These are phyloP conservation scores for Biston stratarius DNA, from an alignment of 2,888 invertebrate species.

Conservation along the genomic window DNA sequence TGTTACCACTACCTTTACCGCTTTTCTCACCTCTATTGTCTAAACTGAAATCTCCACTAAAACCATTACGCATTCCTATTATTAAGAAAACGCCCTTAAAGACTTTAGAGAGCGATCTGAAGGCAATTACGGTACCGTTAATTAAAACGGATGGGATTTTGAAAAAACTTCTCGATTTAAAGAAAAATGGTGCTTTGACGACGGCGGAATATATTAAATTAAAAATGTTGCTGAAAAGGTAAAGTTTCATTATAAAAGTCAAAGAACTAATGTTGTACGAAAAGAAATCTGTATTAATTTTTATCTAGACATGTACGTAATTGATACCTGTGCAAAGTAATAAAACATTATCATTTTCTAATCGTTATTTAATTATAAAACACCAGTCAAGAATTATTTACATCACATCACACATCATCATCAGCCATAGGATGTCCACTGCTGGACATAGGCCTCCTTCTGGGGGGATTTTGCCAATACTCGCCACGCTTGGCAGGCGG, in stretches of 20 bases:
- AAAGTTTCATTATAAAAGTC: neutral
- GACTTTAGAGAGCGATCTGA: constrained; percentile 53
- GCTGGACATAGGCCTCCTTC: too few relatives aligned
- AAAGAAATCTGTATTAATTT: too few relatives aligned
- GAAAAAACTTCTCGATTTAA: constrained; percentile 60
- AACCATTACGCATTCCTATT: constrained; percentile 55
- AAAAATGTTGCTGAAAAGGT: constrained; percentile 57
- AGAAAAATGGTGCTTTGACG: constrained; percentile 60
- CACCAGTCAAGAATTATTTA: too few relatives aligned
- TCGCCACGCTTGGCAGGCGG: too few relatives aligned
- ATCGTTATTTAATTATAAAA: too few relatives aligned
- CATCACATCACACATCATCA: too few relatives aligned
- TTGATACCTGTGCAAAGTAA: too few relatives aligned
- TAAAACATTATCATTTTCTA: too few relatives aligned
- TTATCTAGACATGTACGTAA: too few relatives aligned
- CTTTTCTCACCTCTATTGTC: constrained; percentile 35
- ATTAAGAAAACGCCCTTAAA: constrained; percentile 52
- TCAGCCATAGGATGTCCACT: too few relatives aligned
- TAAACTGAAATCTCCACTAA: constrained; percentile 43
- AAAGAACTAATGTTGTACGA: too few relatives aligned
- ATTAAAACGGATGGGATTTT: constrained; percentile 49
- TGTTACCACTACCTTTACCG: constrained; percentile 43
- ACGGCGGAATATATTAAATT: constrained; percentile 58
- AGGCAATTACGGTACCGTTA: constrained; percentile 45
- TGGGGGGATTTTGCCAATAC: too few relatives aligned